Percentiles rank a stretch among this genome's conserved stretches.
Conservation (phyloP, 2,113 vertebrate species). For the Solea solea region DNA sequence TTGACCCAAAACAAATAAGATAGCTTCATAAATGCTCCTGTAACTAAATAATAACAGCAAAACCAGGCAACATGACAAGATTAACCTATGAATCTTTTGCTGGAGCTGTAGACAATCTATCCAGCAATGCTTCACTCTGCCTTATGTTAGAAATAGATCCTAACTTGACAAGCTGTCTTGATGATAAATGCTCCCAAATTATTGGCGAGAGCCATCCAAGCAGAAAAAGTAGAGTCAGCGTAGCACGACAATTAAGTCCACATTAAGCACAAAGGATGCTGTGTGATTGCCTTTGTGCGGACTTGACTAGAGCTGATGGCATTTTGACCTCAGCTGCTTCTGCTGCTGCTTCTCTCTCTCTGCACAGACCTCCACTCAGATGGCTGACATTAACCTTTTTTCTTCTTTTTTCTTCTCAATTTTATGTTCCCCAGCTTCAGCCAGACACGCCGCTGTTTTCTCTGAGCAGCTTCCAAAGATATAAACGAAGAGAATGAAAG, state of each 20-base stretch:
- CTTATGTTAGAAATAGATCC: slow-evolving; percentile 51
- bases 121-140: slow-evolving; percentile 27
- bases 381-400: slow-evolving; percentile 39
- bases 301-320: slow-evolving; percentile 45
- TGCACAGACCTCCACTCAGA: slow-evolving; percentile 37
- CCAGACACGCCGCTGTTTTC: slow-evolving; percentile 24
- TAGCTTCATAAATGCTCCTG: slow-evolving; percentile 39
- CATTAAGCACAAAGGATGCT: slow-evolving; percentile 49
- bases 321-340: slow-evolving; percentile 46
- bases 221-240: slow-evolving; percentile 48
- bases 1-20: slow-evolving; percentile 41
- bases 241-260: slow-evolving; percentile 55
- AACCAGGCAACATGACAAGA: slow-evolving; percentile 22
- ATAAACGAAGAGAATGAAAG: slow-evolving; percentile 38
- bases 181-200: slow-evolving; percentile 62
- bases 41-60: slow-evolving; percentile 35
- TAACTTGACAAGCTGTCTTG: slow-evolving; percentile 58
- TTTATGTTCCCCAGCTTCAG: slow-evolving; percentile 27
- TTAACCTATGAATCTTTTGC: slow-evolving; percentile 43
- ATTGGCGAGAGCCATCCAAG: slow-evolving; percentile 43
- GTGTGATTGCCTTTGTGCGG: slow-evolving; percentile 24
- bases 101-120: slow-evolving; percentile 29
- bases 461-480: slow-evolving; percentile 32
- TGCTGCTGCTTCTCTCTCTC: slow-evolving; percentile 3
- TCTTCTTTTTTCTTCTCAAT: no score